These are phyloP conservation scores for Agriopis leucophaearia DNA, from an alignment of 2,888 invertebrate genomes.

Conservation along the genomic window DNA sequence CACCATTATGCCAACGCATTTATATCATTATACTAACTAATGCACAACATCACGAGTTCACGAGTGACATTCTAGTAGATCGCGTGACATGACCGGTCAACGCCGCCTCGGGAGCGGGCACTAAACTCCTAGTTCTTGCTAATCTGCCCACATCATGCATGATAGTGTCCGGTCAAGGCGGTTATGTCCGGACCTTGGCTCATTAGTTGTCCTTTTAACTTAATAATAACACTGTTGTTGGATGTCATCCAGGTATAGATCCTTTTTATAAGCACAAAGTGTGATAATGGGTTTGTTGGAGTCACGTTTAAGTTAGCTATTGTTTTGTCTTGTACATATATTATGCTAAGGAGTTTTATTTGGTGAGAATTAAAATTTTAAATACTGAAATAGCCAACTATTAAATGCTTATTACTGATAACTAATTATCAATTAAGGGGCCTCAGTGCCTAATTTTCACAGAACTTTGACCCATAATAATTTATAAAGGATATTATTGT, in stretches of 20 bases:
- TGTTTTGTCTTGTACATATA: neutral
- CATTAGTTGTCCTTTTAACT: constrained; percentile 32
- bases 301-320: constrained; percentile 9
- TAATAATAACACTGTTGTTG: constrained; percentile 4
- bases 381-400: no score
- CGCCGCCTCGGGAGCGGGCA: constrained; percentile 7
- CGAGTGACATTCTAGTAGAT: constrained; percentile 34
- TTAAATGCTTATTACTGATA: no score
- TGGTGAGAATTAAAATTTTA: neutral
- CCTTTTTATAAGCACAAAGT: neutral
- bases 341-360: neutral
- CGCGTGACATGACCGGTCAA: constrained; percentile 41
- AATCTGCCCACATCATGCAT: constrained; percentile 19
- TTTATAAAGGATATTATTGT: no score
- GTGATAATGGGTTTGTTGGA: constrained; percentile 7
- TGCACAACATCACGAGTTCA: constrained; percentile 32
- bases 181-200: constrained; percentile 36
- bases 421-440: no score
- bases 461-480: no score
- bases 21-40: constrained; percentile 16
- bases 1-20: neutral
- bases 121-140: constrained; percentile 19
- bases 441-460: no score
- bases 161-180: constrained; percentile 38
- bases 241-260: constrained; percentile 7